These are phyloP conservation scores for Sceloporus tristichus DNA, from an alignment of 2,113 vertebrate species.

Conservation along the genomic window DNA sequence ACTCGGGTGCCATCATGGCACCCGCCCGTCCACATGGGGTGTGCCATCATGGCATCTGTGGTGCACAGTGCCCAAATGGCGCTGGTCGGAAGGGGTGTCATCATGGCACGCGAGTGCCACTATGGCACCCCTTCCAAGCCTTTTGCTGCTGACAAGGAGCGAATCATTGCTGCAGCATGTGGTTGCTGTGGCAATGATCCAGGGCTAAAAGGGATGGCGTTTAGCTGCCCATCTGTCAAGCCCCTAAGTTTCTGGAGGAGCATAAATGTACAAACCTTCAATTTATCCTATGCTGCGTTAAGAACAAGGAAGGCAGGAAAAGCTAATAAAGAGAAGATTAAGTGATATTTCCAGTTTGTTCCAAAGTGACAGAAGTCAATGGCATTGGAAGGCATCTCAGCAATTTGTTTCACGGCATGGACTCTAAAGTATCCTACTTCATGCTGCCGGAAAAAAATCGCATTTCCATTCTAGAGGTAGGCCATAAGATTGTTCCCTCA, in stretches of 20 bases:
- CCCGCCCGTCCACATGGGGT: too few relatives aligned
- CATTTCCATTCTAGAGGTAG: slow-evolving; percentile 15
- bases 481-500: background rate
- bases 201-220: too few relatives aligned
- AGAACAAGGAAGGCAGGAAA: background rate
- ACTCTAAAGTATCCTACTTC: background rate
- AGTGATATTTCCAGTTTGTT: background rate
- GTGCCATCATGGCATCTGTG: too few relatives aligned
- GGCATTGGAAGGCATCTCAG: background rate
- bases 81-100: too few relatives aligned
- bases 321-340: background rate
- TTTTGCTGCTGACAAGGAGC: too few relatives aligned
- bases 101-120: too few relatives aligned
- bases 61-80: too few relatives aligned
- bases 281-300: background rate
- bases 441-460: background rate
- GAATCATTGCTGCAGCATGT: too few relatives aligned
- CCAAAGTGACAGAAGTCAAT: background rate
- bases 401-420: slow-evolving; percentile 16
- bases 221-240: too few relatives aligned
- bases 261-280: background rate
- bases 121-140: too few relatives aligned
- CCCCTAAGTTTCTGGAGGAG: background rate
- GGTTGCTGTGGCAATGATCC: too few relatives aligned
- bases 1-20: too few relatives aligned